Evolutionary conservation across 2,797 vertebrate species (phyloP), one percentile per base, ranked within the genome.

Genomic region (Leucoraja ocellata): DNA sequence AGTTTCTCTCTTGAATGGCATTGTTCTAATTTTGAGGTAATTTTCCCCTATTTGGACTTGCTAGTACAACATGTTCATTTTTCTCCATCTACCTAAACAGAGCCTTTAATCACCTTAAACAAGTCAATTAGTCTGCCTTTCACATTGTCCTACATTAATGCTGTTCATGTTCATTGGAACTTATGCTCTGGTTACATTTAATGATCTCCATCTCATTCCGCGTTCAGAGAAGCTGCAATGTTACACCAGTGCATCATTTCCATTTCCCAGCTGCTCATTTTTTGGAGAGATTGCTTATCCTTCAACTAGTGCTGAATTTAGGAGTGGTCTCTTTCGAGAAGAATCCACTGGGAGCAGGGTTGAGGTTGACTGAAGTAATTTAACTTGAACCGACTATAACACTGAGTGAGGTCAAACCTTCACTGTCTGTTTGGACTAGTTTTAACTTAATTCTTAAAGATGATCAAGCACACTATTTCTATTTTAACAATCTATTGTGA

Each of bases 301-400:
- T 8, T 90, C 86, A 90, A 68, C 86, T 68, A 21, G 61, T 32
- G 28, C 63, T 10, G 71, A 90, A 90, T 90, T 83, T 90, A 65
- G 71, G 63, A 65, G 16, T 18, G 61, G 63, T 71, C 65, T 90
- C 63, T 90, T 65, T 90, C 32, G 18, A 36, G 7, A 5, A 14
- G 16, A 90, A 36, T 90, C 86, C 63, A 90, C n/a, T 90, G 86
- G 86, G 86, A 71, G 21, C 16, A n/a, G 14, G 86, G 2, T 90
- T 90, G 86, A 68, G 86, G 23, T 18, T 90, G 18, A 32, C 86
- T 90, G 86, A 90, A 90, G 14, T 63, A 13, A 86, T 65, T 65
- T 88, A 58, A 88, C 58, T 88, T 16, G 84, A 65, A 68, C 10
- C 32, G 63, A 90, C 65, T 90, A 71, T 90, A 71, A 68, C 71